phyloP scores from a whole-genome alignment of 2,113 vertebrate genomes.

The Psophia crepitans region DNA sequence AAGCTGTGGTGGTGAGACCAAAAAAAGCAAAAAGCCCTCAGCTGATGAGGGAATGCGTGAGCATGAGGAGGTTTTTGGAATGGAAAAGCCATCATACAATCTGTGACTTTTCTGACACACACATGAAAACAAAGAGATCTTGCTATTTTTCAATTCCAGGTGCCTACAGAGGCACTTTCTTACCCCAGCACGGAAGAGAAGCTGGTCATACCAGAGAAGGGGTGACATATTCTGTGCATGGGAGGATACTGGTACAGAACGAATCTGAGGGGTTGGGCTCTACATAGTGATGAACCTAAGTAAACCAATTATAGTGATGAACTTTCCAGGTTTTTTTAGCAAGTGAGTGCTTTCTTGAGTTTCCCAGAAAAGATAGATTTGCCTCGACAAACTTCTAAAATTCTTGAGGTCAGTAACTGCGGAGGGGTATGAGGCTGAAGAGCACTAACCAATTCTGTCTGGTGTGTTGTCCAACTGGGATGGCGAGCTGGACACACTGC shows the following conservation, averaged over 20 bases:
- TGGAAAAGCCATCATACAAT: neutral
- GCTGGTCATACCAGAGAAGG: neutral
- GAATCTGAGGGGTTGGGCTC: neutral
- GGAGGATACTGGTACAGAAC: neutral
- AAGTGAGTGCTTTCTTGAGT: neutral
- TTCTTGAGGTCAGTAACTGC: neutral
- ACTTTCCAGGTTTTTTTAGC: accelerated
- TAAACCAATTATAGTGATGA: neutral
- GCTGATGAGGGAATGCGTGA: neutral
- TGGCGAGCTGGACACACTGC: slow-evolving; percentile 88
- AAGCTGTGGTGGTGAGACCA: neutral
- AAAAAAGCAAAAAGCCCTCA: neutral
- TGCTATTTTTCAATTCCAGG: neutral
- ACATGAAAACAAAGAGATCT: neutral
- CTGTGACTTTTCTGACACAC: neutral
- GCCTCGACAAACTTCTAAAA: neutral
- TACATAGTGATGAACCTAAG: neutral
- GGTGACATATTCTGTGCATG: neutral
- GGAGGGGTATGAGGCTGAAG: neutral
- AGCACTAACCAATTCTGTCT: slow-evolving; percentile 83
- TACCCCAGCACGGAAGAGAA: neutral
- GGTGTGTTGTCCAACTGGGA: slow-evolving; percentile 78
- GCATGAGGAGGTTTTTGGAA: neutral
- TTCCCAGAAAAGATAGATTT: neutral
- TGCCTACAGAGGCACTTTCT: neutral